A percentile compares a stretch with the other conserved stretches of the same genome.
phyloP scores from a whole-genome alignment of 1,140 invertebrate genomes.

The Meteorus sp. region DNA sequence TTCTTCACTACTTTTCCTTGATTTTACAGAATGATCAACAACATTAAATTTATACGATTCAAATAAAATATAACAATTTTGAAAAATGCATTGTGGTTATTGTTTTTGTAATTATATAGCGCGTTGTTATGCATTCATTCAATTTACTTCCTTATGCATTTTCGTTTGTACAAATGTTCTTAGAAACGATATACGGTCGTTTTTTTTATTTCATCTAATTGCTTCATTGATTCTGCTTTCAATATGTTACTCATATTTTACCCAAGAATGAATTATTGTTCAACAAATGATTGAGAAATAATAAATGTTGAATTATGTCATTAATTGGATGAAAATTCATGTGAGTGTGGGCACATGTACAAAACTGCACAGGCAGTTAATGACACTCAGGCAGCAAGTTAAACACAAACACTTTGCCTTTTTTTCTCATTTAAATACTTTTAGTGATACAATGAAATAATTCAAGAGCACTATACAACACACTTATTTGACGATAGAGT shows the following conservation, averaged over 20 bases:
- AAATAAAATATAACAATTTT: constrained; percentile 22
- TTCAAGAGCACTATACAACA: background rate
- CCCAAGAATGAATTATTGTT: too few relatives aligned
- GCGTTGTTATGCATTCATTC: background rate
- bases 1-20: background rate
- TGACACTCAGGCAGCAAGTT: background rate
- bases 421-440: background rate
- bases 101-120: constrained; percentile 23
- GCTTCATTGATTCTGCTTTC: background rate
- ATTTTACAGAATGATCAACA: constrained; percentile 14
- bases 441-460: background rate
- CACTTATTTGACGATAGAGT: constrained; percentile 11
- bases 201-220: background rate
- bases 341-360: too few relatives aligned
- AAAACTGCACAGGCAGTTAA: too few relatives aligned
- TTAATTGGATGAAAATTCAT: too few relatives aligned
- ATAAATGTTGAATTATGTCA: too few relatives aligned
- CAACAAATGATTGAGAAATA: too few relatives aligned
- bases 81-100: constrained; percentile 29
- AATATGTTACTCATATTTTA: too few relatives aligned
- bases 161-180: background rate
- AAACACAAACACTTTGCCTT: background rate
- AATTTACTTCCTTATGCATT: background rate
- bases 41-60: too few relatives aligned
- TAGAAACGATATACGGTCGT: too few relatives aligned